Evolutionary conservation across 2,888 invertebrate species (phyloP).

Genomic region (Odontomyia ornata): DNA sequence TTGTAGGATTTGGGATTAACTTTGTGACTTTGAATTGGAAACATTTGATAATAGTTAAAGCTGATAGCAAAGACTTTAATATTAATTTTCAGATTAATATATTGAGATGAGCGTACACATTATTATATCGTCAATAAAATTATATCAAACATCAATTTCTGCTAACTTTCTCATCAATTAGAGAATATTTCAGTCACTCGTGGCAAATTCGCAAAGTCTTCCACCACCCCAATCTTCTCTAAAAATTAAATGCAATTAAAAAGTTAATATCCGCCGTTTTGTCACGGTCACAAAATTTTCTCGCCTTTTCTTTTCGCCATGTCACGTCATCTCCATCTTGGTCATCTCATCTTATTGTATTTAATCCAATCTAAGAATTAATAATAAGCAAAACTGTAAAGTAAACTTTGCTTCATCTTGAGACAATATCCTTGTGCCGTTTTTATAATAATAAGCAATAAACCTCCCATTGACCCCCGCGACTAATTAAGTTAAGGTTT

Average conservation of each 20-base stretch:
- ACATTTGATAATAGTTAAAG: too few relatives aligned
- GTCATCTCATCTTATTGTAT: slow-evolving; percentile 24
- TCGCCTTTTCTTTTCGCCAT: slow-evolving; percentile 14
- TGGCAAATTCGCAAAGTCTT: background rate
- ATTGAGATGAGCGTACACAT: too few relatives aligned
- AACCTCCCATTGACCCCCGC: slow-evolving; percentile 36
- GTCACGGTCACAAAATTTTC: slow-evolving; percentile 39
- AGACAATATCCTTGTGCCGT: slow-evolving; percentile 12
- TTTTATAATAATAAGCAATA: slow-evolving; percentile 39
- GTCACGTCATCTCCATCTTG: background rate
- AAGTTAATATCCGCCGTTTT: slow-evolving; percentile 44
- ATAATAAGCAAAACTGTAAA: slow-evolving; percentile 27
- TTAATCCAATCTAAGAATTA: slow-evolving; percentile 36
- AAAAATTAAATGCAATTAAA: slow-evolving; percentile 44
- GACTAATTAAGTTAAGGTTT: slow-evolving; percentile 44
- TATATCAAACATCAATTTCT: too few relatives aligned
- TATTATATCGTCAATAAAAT: too few relatives aligned
- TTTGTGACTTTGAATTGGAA: too few relatives aligned
- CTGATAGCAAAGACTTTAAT: too few relatives aligned
- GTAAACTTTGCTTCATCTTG: slow-evolving; percentile 19
- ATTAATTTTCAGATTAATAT: too few relatives aligned
- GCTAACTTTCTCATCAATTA: background rate
- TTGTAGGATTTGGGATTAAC: too few relatives aligned
- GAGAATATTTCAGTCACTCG: too few relatives aligned
- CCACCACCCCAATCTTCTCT: background rate